Conservation (phyloP, 2,888 invertebrate species). For the Zonitis immaculata region DNA sequence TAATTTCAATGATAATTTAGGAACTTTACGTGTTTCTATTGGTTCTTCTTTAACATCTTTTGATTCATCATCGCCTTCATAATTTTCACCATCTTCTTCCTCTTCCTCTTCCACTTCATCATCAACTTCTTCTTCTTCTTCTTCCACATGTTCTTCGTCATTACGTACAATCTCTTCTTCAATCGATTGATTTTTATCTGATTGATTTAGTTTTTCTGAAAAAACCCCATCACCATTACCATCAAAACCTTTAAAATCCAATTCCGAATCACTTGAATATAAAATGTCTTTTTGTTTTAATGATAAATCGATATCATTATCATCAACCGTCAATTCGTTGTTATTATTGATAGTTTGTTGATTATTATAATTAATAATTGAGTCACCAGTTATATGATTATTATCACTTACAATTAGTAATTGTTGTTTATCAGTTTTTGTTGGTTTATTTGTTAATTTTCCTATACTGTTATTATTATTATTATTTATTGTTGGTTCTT, state of each 20-base stretch:
- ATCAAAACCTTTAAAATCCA: conserved; percentile 14
- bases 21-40: conserved; percentile 51
- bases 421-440: conserved; percentile 25
- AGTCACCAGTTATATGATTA: conserved; percentile 41
- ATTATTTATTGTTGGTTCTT: conserved; percentile 17
- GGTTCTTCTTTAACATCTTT: conserved; percentile 17
- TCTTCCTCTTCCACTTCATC: conserved; percentile 9
- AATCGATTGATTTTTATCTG: background rate
- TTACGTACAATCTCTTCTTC: background rate
- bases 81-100: conserved; percentile 16
- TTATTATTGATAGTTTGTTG: background rate
- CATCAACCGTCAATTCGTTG: conserved; percentile 1
- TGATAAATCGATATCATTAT: conserved; percentile 2
- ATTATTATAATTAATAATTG: conserved; percentile 2
- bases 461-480: conserved; percentile 6
- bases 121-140: conserved; percentile 3
- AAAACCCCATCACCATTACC: conserved; percentile 8
- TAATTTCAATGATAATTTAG: conserved; percentile 63
- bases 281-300: conserved; percentile 5
- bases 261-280: conserved; percentile 15
- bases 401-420: conserved; percentile 30
- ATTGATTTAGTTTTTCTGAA: background rate
- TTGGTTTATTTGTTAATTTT: conserved; percentile 18
- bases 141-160: background rate
- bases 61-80: conserved; percentile 18